phyloP scores from a whole-genome alignment of 1,140 invertebrate species.

The Drosophila fuyamai region DNA sequence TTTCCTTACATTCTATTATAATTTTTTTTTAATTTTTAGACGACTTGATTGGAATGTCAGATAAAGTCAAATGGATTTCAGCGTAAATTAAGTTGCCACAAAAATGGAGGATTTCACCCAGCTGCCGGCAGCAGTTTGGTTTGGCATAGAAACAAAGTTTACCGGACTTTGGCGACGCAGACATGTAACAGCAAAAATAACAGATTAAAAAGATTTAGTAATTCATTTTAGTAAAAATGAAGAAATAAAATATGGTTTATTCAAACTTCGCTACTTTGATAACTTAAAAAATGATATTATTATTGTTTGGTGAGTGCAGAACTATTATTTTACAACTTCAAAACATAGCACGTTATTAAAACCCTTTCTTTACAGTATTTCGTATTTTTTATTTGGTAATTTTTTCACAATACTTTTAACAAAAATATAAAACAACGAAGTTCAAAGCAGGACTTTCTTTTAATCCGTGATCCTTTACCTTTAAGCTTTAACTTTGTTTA shows the following conservation, averaged over 20 bases:
- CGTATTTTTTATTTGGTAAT: no score
- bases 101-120: slow-evolving; percentile 57
- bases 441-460: no score
- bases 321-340: no score
- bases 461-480: neutral
- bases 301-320: no score
- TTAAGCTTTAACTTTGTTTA: neutral
- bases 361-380: no score
- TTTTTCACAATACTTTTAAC: neutral
- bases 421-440: neutral
- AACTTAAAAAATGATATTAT: no score
- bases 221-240: neutral
- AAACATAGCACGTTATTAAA: no score
- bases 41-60: slow-evolving; percentile 83
- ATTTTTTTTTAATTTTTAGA: slow-evolving; percentile 75
- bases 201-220: neutral
- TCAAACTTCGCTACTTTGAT: no score
- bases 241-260: no score
- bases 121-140: slow-evolving; percentile 43
- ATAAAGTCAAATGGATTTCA: slow-evolving; percentile 84
- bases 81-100: slow-evolving; percentile 79
- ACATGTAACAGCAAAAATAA: neutral
- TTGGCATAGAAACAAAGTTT: slow-evolving; percentile 5
- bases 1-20: slow-evolving; percentile 36
- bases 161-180: neutral